Base-by-base conservation (phyloP, 2,797 vertebrate genomes). In the Bryconaethiops microstoma region DNA sequence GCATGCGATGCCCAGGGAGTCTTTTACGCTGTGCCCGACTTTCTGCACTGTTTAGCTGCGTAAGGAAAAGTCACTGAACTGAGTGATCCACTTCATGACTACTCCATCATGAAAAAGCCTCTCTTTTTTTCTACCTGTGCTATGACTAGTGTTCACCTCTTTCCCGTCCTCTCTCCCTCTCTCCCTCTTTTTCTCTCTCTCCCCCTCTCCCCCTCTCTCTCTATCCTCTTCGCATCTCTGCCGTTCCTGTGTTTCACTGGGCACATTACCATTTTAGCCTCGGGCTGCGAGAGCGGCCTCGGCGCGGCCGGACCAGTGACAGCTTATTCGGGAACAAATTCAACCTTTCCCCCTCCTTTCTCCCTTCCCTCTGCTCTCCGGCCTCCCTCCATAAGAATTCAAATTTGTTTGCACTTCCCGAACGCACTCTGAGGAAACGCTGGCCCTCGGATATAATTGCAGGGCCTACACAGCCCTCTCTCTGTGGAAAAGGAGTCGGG, bases 51-150 rank as follows among this genome's bases (percentile, higher is more conserved):
- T 77, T 82, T 65, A 73, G 75, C 68, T 77, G 80, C 89, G 92
- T 63, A 80, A 82, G 90, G 89, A 93, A 87, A 90, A 75, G 88
- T 78, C 89, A 76, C 84, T 88, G 93, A 92, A 92, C 92, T 93
- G 94, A 92, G 90, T 81, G 90, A 74, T 93, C 94, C 69, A 94
- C 94, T 95, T 95, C 92, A 94, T 91, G 91, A 88, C 93, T 94
- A 93, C 92, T 94, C 94, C 91, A 90, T 88, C 91, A 89, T 93
- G 62, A 92, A 93, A 94, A 92, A 92, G 91, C 87, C 91, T 65
- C 45, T 62, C 71, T 79, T 65, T 67, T 71, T 64, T 40, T 23
- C 10, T 7, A 21, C 42, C 42, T 21, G 65, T 69, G 21, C 77
- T 63, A 68, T 71, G 74, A 71, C 79, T 76, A 62, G 75, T 54